phyloP scores from a whole-genome alignment of 2,797 vertebrate species.

The Ptychadena robeensis region DNA sequence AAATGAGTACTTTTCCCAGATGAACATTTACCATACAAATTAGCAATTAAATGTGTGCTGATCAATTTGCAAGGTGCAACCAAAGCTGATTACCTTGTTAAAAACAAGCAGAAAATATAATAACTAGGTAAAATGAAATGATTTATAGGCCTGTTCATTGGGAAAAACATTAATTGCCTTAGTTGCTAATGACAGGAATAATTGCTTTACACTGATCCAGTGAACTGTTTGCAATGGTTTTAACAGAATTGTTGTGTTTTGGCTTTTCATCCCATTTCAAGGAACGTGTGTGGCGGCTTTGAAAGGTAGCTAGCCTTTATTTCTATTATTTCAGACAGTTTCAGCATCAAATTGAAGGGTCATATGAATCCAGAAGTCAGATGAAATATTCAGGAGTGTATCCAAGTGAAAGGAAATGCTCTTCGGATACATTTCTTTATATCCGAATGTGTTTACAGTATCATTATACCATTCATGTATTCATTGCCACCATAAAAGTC shows the following conservation, averaged over 20 bases:
- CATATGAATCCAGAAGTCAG: not conserved
- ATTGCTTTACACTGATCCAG: too few relatives aligned
- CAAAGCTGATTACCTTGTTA: not conserved
- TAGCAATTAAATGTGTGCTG: not conserved
- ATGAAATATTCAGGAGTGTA: slow-evolving; percentile 21
- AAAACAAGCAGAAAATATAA: not conserved
- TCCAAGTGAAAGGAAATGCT: not conserved
- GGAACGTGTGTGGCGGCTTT: not conserved
- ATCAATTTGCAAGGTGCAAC: not conserved
- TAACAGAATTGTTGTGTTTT: too few relatives aligned
- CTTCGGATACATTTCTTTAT: not conserved
- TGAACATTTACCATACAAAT: not conserved
- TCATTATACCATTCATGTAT: not conserved
- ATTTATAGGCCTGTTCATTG: not conserved
- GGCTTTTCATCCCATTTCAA: too few relatives aligned
- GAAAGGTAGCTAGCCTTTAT: not conserved
- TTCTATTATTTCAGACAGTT: not conserved
- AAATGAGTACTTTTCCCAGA: not conserved
- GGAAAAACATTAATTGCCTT: too few relatives aligned
- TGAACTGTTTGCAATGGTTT: too few relatives aligned
- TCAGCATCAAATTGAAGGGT: not conserved
- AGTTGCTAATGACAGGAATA: too few relatives aligned
- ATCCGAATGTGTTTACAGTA: not conserved
- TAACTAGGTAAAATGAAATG: not conserved
- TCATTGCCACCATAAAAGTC: not conserved